Evolutionary conservation across 2,113 vertebrate genomes (phyloP), one percentile per base, ranked within the genome.

Genomic region (Chelonoidis abingdonii): DNA sequence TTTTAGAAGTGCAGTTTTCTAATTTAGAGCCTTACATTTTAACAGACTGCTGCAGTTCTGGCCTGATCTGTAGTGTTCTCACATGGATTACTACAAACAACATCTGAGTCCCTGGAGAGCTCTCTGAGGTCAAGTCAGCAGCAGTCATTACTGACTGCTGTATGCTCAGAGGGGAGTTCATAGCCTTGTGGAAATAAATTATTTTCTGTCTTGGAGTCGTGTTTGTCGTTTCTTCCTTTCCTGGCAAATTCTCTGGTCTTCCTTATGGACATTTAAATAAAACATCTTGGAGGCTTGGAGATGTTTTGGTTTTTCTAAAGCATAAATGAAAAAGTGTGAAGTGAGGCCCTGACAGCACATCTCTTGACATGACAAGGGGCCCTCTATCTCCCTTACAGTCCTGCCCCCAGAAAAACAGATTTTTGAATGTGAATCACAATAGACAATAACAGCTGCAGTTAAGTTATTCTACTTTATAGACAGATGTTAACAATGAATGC

Each of bases 371-470:
- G 38, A 52, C 82, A 80, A 83, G n/a, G 96, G 19, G 65, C 65
- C 80, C 21, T 91, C 84, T 92, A 50, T 62, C 27, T n/a, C 8
- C 4, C 81, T 75, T 59, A 11, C 2, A 62, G 22, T 29, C 69
- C 92, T 29, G 81, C 35, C 17, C 31, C 35, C 62, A 14, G 52
- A 12, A 81, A 90, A 12, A n/a, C 25, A 85, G 57, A 95, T 88
- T 19, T 22, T 84, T 11, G 5, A 84, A 7, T 29, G 24, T 65
- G 53, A 94, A 80, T 94, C 86, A 88, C 41, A 44, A 49, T 12
- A 19, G 49, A 97, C 90, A 94, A n/a, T 4, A 89, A 86, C n/a
- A 90, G 35, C 56, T 95, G 57, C 8, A n/a, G 21, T n/a, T 21
- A n/a, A 83, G 38, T 80, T 95, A 80, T 12, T 50, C 35, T 27